phyloP scores from a whole-genome alignment of 2,888 invertebrate genomes.

The Lapara coniferarum region DNA sequence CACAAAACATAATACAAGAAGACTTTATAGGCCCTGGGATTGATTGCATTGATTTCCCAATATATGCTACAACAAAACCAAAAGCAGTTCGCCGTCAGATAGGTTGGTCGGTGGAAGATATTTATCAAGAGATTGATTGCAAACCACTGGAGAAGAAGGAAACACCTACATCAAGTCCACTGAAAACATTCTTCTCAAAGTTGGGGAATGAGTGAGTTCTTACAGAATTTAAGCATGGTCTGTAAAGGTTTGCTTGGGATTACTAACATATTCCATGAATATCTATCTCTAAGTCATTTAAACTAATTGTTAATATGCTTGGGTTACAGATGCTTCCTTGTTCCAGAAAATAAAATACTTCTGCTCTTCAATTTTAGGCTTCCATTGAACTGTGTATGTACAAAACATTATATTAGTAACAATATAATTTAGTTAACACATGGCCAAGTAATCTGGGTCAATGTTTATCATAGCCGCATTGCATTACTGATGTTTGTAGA shows the following conservation, averaged over 20 bases:
- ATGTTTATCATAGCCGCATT: background rate
- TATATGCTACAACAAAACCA: conserved; percentile 67
- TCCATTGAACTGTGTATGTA: conserved; percentile 35
- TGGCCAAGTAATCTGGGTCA: background rate
- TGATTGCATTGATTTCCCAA: conserved; percentile 75
- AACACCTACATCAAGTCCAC: conserved; percentile 72
- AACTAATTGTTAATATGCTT: conserved; percentile 26
- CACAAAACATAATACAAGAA: conserved; percentile 33
- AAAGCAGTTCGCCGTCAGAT: conserved; percentile 74
- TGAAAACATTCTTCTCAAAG: conserved; percentile 75
- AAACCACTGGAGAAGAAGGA: conserved; percentile 69
- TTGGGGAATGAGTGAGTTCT: conserved; percentile 79
- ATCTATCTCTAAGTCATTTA: conserved; percentile 1
- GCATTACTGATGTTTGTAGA: background rate
- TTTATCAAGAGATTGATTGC: conserved; percentile 79
- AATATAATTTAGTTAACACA: background rate
- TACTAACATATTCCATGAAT: conserved; percentile 34
- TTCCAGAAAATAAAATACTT: conserved; percentile 26
- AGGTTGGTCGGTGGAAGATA: conserved; percentile 80
- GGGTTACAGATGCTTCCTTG: conserved; percentile 31
- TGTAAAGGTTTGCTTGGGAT: conserved; percentile 21
- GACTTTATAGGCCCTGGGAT: conserved; percentile 53
- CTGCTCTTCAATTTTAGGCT: conserved; percentile 26
- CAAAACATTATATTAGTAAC: conserved; percentile 25
- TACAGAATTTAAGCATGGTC: conserved; percentile 68